Percentiles rank a stretch among this genome's conserved stretches.
phyloP scores from a whole-genome alignment of 1,140 invertebrate species.

The Meloidogyne exigua region DNA sequence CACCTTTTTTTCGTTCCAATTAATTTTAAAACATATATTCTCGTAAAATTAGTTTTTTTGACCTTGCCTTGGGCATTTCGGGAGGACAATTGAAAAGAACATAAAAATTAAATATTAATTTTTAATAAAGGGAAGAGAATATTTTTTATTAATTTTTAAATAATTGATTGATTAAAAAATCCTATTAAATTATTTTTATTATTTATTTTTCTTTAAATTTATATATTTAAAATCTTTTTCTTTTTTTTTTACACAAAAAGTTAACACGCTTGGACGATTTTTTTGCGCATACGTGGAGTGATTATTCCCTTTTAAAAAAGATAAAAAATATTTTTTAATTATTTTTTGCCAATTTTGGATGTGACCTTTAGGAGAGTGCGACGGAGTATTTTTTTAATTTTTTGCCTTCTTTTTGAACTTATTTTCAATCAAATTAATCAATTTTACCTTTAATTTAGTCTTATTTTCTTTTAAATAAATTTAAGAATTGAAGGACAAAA shows the following conservation, averaged over 20 bases:
- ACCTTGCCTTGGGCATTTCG: not conserved
- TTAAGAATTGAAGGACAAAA: not conserved
- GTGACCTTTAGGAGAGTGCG: too few relatives aligned
- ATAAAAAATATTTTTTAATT: too few relatives aligned
- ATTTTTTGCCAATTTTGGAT: too few relatives aligned
- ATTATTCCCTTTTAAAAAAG: too few relatives aligned
- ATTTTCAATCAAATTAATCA: not conserved
- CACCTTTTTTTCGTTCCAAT: not conserved
- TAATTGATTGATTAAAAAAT: too few relatives aligned
- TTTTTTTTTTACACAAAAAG: too few relatives aligned
- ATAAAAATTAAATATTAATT: not conserved
- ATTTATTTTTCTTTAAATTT: too few relatives aligned
- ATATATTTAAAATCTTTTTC: too few relatives aligned
- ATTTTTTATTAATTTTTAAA: too few relatives aligned
- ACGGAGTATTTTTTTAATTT: not conserved
- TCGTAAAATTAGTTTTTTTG: not conserved
- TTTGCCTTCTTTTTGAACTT: not conserved
- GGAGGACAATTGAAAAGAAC: not conserved
- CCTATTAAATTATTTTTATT: too few relatives aligned
- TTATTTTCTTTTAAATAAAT: not conserved
- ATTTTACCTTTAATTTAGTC: not conserved
- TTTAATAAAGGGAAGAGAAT: not conserved
- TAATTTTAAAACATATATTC: not conserved
- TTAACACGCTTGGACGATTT: too few relatives aligned
- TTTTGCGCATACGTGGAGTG: too few relatives aligned